phyloP scores from a whole-genome alignment of 2,888 invertebrate genomes.

The Strigamia maritima region DNA sequence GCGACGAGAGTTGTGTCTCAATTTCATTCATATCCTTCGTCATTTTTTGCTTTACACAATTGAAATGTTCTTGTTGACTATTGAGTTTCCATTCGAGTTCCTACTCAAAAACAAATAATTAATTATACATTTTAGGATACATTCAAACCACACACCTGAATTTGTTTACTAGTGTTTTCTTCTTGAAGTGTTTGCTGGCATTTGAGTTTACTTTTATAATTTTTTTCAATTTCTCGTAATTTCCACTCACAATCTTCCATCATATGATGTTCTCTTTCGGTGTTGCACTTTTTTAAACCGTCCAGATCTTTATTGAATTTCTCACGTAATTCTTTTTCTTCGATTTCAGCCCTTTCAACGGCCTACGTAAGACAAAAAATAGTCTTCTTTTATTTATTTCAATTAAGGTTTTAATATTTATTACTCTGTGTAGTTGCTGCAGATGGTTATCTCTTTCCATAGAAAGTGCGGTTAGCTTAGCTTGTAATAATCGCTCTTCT shows the following conservation, averaged over 20 bases:
- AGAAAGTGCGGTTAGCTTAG: background rate
- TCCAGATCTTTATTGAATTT: constrained; percentile 57
- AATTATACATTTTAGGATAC: constrained; percentile 42
- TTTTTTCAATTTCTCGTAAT: constrained; percentile 69
- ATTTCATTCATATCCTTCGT: constrained; percentile 45
- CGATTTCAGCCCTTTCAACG: constrained; percentile 24
- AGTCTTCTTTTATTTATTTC: background rate
- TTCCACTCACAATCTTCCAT: constrained; percentile 82
- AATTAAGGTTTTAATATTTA: background rate
- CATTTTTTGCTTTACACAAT: constrained; percentile 44
- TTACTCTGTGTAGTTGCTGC: constrained; percentile 24
- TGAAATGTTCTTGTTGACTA: constrained; percentile 37
- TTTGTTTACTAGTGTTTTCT: constrained; percentile 69
- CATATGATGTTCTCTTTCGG: constrained; percentile 66
- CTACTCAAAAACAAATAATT: background rate
- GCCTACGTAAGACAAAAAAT: background rate
- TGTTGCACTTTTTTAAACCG: constrained; percentile 64
- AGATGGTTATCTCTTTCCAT: constrained; percentile 37
- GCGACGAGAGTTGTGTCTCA: constrained; percentile 46
- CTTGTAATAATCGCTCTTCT: constrained; percentile 34
- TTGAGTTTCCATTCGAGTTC: constrained; percentile 38
- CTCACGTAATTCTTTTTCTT: constrained; percentile 23
- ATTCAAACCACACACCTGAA: constrained; percentile 61
- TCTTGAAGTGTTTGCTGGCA: constrained; percentile 53
- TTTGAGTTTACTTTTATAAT: constrained; percentile 62